These are phyloP conservation scores for Macaca fascicularis DNA, from an alignment of 2,113 vertebrate genomes.

Conservation along the genomic window DNA sequence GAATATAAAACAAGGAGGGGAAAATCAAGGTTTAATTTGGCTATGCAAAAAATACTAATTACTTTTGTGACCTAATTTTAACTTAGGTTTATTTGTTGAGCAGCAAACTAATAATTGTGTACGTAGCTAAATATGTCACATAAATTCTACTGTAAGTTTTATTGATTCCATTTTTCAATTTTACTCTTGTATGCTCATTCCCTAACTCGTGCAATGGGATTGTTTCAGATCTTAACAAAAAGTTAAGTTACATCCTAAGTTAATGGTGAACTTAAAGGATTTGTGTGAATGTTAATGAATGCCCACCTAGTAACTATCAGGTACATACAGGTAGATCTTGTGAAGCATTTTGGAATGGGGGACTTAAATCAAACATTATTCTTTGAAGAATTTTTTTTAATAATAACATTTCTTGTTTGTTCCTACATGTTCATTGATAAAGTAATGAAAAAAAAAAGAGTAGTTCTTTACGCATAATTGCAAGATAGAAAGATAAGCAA, in stretches of 20 bases:
- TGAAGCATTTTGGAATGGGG: background rate
- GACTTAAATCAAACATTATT: background rate
- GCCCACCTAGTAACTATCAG: background rate
- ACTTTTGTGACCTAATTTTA: background rate
- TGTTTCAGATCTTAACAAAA: conserved; percentile 16
- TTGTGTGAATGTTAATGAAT: conserved; percentile 4
- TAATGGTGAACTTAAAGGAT: conserved; percentile 37
- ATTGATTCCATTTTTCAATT: background rate
- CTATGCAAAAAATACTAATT: background rate
- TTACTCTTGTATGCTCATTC: background rate
- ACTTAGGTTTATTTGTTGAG: background rate
- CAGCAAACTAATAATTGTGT: background rate
- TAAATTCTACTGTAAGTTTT: conserved; percentile 3
- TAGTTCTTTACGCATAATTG: background rate
- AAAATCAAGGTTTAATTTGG: background rate
- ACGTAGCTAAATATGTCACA: background rate
- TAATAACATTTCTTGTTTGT: background rate
- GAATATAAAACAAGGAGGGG: background rate
- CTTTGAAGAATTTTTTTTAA: background rate
- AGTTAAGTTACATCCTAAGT: background rate
- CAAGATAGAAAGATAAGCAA: background rate
- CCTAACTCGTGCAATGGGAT: background rate
- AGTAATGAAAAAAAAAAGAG: background rate
- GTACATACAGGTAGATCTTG: background rate
- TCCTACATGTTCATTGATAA: background rate